Conservation (phyloP, 2,888 invertebrate genomes). For the Arrhopalites spinosus region DNA sequence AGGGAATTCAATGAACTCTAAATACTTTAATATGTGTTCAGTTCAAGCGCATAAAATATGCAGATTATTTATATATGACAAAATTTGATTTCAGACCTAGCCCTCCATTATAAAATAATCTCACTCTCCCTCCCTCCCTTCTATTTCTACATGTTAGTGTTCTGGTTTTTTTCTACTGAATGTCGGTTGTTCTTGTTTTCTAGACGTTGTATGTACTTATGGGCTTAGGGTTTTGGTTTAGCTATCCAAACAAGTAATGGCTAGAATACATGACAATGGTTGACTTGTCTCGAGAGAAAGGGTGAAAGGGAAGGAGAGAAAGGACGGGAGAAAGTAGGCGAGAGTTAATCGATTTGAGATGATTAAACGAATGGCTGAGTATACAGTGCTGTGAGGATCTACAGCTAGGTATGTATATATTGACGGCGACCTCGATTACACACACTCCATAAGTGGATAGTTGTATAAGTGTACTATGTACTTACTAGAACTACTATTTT, state of each 20-base stretch:
- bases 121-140: not conserved
- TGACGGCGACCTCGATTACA: not conserved
- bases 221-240: not conserved
- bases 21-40: not conserved
- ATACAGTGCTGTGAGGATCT: too few species aligned
- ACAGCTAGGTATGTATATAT: not conserved
- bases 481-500: not conserved
- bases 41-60: not conserved
- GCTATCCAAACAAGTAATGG: not conserved
- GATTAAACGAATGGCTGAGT: not conserved
- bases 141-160: not conserved
- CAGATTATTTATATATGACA: too few species aligned
- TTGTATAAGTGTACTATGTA: not conserved
- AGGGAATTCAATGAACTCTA: not conserved
- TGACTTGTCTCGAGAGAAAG: not conserved
- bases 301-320: not conserved
- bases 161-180: not conserved
- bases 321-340: not conserved
- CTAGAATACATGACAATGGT: not conserved
- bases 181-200: not conserved
- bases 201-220: not conserved
- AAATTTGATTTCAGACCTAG: too few species aligned
- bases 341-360: conserved; percentile 10
- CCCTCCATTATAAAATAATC: not conserved
- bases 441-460: not conserved